Conservation (phyloP, 2,888 invertebrate species). For the Spicauda simplicius region DNA sequence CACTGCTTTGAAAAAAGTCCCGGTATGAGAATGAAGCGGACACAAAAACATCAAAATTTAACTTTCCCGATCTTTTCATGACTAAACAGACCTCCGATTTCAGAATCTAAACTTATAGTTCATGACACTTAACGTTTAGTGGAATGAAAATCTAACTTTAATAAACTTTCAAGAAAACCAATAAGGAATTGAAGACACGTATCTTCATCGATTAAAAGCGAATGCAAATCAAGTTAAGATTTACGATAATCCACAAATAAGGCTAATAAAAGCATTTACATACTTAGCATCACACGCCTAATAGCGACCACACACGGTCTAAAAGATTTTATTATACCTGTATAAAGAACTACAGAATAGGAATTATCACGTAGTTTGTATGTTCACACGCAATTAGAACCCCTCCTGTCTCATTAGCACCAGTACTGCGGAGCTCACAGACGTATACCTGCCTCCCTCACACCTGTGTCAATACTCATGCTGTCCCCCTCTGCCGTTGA, state of each 20-base stretch:
- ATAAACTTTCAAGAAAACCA: too few species aligned
- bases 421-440: conserved; percentile 51
- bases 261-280: conserved; percentile 5
- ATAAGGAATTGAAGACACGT: too few species aligned
- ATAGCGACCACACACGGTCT: conserved; percentile 19
- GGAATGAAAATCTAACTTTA: too few species aligned
- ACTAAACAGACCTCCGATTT: too few species aligned
- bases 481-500: conserved; percentile 60
- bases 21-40: too few species aligned
- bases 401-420: conserved; percentile 78
- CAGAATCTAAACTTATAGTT: too few species aligned
- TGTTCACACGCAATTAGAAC: conserved; percentile 81
- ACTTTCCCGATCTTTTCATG: too few species aligned
- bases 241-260: conserved; percentile 4
- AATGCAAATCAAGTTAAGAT: neutral
- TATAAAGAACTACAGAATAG: conserved; percentile 54
- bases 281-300: neutral
- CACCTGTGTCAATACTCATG: conserved; percentile 46
- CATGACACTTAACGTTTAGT: too few species aligned
- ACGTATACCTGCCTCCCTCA: conserved; percentile 53
- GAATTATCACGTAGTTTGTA: conserved; percentile 75
- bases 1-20: too few species aligned
- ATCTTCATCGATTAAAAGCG: too few species aligned
- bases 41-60: too few species aligned
- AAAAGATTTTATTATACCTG: conserved; percentile 30